Percentiles rank a stretch among this genome's conserved stretches.
Conservation (phyloP, 37 sponge, comb jelly and placozoan genomes). For the Dysidea cf. avara region DNA sequence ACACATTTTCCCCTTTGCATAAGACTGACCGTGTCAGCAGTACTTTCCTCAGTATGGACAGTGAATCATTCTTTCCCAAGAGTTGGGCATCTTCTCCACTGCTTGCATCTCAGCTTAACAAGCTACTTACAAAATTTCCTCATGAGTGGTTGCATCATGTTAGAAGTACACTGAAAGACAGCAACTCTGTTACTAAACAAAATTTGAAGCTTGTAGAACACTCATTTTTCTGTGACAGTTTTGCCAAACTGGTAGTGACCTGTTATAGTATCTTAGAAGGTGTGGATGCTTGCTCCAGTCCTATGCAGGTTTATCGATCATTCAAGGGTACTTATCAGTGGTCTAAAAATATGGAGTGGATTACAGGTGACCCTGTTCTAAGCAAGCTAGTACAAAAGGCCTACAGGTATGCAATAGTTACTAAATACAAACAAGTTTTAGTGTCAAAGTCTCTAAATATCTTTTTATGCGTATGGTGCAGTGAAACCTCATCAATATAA, state of each 20-base stretch:
- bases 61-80: no score
- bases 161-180: not conserved
- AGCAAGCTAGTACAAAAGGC: conserved; percentile 42
- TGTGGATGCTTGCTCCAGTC: conserved; percentile 1
- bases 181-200: not conserved
- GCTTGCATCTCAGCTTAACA: not conserved
- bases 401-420: conserved; percentile 63
- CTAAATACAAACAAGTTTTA: no score
- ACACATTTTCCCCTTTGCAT: no score
- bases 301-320: conserved; percentile 38
- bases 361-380: conserved; percentile 35
- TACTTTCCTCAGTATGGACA: no score
- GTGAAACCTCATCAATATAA: no score
- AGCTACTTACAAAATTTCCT: conserved; percentile 38
- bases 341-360: conserved; percentile 46
- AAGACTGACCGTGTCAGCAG: no score
- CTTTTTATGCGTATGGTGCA: no score
- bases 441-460: no score
- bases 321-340: conserved; percentile 58
- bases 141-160: conserved; percentile 33
- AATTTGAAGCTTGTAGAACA: not conserved
- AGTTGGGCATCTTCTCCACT: conserved; percentile 22
- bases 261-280: conserved; percentile 43
- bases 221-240: not conserved
- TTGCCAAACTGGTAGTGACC: conserved; percentile 15